Conservation (phyloP, 2,888 invertebrate genomes). For the Amaurobius ferox region DNA sequence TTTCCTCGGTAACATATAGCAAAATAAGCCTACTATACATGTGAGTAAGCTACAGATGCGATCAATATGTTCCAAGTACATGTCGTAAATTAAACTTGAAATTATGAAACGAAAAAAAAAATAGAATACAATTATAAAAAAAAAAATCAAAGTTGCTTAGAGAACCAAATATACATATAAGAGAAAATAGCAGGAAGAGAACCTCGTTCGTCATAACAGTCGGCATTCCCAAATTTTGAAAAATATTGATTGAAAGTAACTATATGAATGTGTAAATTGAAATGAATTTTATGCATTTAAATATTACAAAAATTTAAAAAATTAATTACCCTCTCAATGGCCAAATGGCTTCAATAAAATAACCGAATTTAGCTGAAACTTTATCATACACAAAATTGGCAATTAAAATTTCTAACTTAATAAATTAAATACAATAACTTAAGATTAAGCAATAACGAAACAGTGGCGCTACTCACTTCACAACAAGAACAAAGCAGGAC, state of each 20-base stretch:
- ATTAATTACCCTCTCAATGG: constrained; percentile 50
- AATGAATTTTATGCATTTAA: constrained; percentile 64
- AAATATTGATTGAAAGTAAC: constrained; percentile 70
- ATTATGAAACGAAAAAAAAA: constrained; percentile 17
- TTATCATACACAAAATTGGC: background rate
- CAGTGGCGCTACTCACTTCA: constrained; percentile 60
- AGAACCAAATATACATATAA: too few relatives aligned
- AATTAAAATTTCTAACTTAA: background rate
- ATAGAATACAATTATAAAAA: background rate
- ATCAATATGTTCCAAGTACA: constrained; percentile 61
- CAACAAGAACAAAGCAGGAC: constrained; percentile 50
- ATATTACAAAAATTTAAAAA: constrained; percentile 39
- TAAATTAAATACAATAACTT: constrained; percentile 50
- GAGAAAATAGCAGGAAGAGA: constrained; percentile 6
- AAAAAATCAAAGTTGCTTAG: background rate
- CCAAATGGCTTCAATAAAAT: background rate
- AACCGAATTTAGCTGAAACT: background rate
- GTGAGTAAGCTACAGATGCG: constrained; percentile 29
- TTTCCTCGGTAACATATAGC: too few relatives aligned
- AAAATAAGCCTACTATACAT: constrained; percentile 4
- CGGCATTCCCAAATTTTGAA: constrained; percentile 51
- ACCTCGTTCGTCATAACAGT: constrained; percentile 17
- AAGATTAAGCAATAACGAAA: constrained; percentile 59
- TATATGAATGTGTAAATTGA: constrained; percentile 67
- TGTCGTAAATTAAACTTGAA: constrained; percentile 38